phyloP scores from a whole-genome alignment of 1,140 invertebrate genomes.

The Diplogasteroides magnus region DNA sequence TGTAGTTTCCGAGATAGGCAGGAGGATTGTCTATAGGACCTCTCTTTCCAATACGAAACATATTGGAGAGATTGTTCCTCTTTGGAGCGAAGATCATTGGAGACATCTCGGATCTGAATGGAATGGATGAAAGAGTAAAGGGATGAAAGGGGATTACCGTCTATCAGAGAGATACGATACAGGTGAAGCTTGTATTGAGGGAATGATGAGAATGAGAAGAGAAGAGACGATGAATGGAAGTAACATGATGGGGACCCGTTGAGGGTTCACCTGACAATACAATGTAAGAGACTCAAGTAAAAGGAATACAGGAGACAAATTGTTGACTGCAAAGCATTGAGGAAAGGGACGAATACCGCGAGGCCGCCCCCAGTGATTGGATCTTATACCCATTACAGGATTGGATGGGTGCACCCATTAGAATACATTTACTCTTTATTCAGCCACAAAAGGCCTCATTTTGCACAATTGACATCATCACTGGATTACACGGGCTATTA shows the following conservation, averaged over 20 bases:
- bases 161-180: not conserved
- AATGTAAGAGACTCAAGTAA: not conserved
- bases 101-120: not conserved
- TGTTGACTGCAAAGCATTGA: not conserved
- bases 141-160: not conserved
- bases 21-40: not conserved
- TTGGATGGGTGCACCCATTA: no score
- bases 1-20: not conserved
- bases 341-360: not conserved
- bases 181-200: not conserved
- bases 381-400: no score
- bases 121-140: not conserved
- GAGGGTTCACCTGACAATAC: not conserved
- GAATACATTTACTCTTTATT: no score
- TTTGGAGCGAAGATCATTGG: not conserved
- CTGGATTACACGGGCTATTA: no score
- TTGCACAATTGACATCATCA: no score
- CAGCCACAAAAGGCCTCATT: no score
- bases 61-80: not conserved
- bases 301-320: not conserved
- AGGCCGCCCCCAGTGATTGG: not conserved
- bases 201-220: not conserved
- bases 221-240: not conserved
- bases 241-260: not conserved
- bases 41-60: not conserved